Evolutionary conservation across 1,140 invertebrate species (phyloP).

Genomic region (Drosophila lowei): DNA sequence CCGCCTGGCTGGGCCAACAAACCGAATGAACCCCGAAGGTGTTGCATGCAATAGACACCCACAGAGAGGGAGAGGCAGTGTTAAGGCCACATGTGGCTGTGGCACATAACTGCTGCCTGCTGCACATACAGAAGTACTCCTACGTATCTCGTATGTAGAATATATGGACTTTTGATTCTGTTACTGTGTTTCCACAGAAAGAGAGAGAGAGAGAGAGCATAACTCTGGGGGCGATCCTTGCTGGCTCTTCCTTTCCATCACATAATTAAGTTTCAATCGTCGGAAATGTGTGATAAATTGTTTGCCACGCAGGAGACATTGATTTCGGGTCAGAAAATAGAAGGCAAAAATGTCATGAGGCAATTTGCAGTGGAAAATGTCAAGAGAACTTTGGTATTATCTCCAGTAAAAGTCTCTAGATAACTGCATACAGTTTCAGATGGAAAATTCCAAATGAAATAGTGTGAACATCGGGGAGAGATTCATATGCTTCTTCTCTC

Average conservation of each 20-base stretch:
- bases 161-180: conserved; percentile 3
- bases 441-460: no score
- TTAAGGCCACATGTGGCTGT: conserved; percentile 6
- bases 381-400: no score
- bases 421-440: no score
- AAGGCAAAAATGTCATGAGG: no score
- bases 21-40: conserved; percentile 41
- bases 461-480: no score
- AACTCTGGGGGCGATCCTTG: conserved; percentile 4
- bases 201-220: conserved; percentile 6
- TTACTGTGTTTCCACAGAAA: not conserved
- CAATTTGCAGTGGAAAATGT: no score
- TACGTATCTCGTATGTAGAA: no score
- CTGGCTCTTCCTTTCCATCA: not conserved
- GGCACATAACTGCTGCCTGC: not conserved
- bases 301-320: conserved; percentile 4
- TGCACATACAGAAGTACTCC: not conserved
- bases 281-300: conserved; percentile 29
- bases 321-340: conserved; percentile 1
- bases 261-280: conserved; percentile 28
- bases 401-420: no score
- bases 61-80: not conserved
- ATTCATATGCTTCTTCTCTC: no score
- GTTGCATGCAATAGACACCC: conserved; percentile 7
- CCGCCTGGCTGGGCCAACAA: conserved; percentile 36